Evolutionary conservation across 1,140 invertebrate species (phyloP).

Genomic region (Drosophila parvula): DNA sequence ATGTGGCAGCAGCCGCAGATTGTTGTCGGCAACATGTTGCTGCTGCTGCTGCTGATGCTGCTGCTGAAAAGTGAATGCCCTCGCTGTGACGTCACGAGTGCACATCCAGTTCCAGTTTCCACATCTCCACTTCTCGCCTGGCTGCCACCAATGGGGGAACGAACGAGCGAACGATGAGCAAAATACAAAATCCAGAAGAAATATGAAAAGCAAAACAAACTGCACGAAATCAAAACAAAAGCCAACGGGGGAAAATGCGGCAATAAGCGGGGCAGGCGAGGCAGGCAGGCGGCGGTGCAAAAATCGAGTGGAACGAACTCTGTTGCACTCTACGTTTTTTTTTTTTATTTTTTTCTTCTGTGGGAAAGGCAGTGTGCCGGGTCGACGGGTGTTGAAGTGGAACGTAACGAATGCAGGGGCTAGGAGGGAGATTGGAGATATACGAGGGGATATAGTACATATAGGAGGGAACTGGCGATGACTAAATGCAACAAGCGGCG

Average conservation of each 20-base stretch:
- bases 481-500: slow-evolving; percentile 78
- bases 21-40: slow-evolving; percentile 73
- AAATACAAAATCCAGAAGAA: slow-evolving; percentile 82
- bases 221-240: slow-evolving; percentile 79
- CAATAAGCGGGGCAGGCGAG: slow-evolving; percentile 5
- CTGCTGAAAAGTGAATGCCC: slow-evolving; percentile 70
- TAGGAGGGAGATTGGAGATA: background rate
- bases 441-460: slow-evolving; percentile 13
- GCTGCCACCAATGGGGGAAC: slow-evolving; percentile 14
- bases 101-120: slow-evolving; percentile 48
- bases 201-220: slow-evolving; percentile 79
- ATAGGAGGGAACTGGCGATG: slow-evolving; percentile 44
- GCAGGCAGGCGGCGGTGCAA: slow-evolving; percentile 4
- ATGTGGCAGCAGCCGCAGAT: slow-evolving; percentile 50
- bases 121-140: slow-evolving; percentile 21
- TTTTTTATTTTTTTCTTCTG: slow-evolving; percentile 49
- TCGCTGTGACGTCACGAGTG: slow-evolving; percentile 67
- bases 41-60: slow-evolving; percentile 2
- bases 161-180: slow-evolving; percentile 64
- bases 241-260: slow-evolving; percentile 10
- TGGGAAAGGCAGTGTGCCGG: slow-evolving; percentile 70
- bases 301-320: slow-evolving; percentile 77
- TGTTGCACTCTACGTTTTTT: slow-evolving; percentile 68
- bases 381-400: slow-evolving; percentile 73
- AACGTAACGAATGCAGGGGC: slow-evolving; percentile 61